Base-by-base conservation (phyloP, 1,140 invertebrate genomes). In the Zaprionus tsacasi region DNA sequence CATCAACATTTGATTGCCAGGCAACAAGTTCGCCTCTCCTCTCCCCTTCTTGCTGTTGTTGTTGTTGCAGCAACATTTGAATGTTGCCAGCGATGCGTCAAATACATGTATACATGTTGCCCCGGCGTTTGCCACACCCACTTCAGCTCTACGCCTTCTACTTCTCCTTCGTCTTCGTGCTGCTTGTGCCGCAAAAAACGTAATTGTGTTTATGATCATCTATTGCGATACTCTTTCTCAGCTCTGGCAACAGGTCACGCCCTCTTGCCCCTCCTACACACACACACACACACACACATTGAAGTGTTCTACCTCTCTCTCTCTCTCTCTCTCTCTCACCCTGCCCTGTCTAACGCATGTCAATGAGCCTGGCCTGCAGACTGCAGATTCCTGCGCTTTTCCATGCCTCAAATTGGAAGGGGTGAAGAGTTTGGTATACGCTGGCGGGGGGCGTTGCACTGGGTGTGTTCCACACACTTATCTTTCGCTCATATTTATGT, bases 401-500 rank as follows among this genome's bases (percentile, higher is more conserved):
- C 6, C 27, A 30, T 30, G 27, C 3, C 27, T 30, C 3, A 30
- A 30, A 30, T 30, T 4, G 10, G 33, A 2, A 8, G 6, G 33
- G 6, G 33, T n/a, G 33, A 35, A 8, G 33, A 43, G 40, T n/a
- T n/a, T 2, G 6, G 6, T 43, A 8, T 6, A 13, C 38, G 38
- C 12, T 1, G 45, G 17, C 10, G 10, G 0, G 45, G 45, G 15
- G 45, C 15, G 45, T 59, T 33, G 50, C 40, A 13, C 58, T 79
- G 82, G 83, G 83, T 87, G 83, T 87, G 83, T 87, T 88, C 77
- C 66, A 71, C 83, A 88, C 80, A 27, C 33, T 88, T 87, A 88
- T 87, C 83, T 88, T 38, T 65, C 40, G 40, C 83, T 87, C 83
- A 87, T 87, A 87, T 87, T 87, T 87, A 87, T 87, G 83, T 87